Evolutionary conservation across 2,888 invertebrate species (phyloP).

Genomic region (Hipparchia sbordonii): DNA sequence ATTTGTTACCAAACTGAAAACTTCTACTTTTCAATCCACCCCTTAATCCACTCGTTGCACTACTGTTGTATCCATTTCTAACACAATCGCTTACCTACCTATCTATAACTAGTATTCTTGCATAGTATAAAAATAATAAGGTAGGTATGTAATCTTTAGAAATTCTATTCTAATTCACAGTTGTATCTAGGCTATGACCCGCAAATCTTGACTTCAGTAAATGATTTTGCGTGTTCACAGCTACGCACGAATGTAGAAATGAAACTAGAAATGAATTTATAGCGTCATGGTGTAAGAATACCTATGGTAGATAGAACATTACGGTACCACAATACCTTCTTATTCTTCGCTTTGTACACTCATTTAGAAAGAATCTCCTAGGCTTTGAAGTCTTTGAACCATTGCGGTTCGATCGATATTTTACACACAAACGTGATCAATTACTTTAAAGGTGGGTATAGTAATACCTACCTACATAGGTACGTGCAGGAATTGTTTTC

Average conservation of each 20-base stretch:
- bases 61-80: too few species aligned
- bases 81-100: too few species aligned
- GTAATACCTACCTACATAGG: too few species aligned
- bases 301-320: conserved; percentile 50
- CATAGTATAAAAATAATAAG: background rate
- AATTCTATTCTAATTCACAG: background rate
- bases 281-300: conserved; percentile 54
- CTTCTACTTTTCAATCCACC: too few species aligned
- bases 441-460: background rate
- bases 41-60: too few species aligned
- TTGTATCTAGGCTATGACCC: conserved; percentile 7
- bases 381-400: too few species aligned
- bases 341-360: background rate
- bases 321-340: conserved; percentile 50
- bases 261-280: conserved; percentile 40
- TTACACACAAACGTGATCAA: background rate
- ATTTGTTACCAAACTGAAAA: too few species aligned
- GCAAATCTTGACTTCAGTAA: conserved; percentile 7
- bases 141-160: background rate
- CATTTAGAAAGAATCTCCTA: background rate
- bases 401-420: background rate
- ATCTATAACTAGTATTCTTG: background rate
- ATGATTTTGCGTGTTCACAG: conserved; percentile 20
- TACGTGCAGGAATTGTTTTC: background rate
- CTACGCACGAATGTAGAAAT: conserved; percentile 16